Evolutionary conservation across 2,888 invertebrate genomes (phyloP), one percentile per base, ranked within the genome.

Genomic region (Alentia gelatinosa): DNA sequence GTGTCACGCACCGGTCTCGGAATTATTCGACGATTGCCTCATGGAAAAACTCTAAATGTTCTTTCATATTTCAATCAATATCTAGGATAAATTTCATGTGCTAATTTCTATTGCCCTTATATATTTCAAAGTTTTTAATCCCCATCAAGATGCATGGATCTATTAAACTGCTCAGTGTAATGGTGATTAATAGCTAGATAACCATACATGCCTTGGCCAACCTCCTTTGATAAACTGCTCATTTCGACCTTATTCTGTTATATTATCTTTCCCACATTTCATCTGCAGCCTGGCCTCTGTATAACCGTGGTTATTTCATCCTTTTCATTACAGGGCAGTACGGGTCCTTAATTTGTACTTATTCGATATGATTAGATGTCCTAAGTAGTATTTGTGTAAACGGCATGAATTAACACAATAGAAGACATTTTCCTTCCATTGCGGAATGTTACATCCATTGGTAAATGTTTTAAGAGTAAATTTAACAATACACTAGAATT

Each of bases 81-180:
- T n/a, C n/a, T 56, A n/a, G 56, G 56, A 56, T 56, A 19, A 56
- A n/a, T 19, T 56, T 56, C 56, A 56, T 56, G 9, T 19, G n/a
- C n/a, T 19, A n/a, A n/a, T 33, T 79, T 79, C 79, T n/a, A n/a
- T n/a, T n/a, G n/a, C 9, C 15, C 79, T 37, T 26, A 12, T 79
- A 15, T n/a, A 37, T 79, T 39, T 35, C 39, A 1, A 37, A 33
- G 15, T 37, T 79, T 79, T 37, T 5, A 39, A 79, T 79, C n/a
- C 79, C 79, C 37, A n/a, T 79, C 37, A 79, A 79, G 15, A 79
- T 79, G 79, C 79, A 79, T 79, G 79, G 35, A 39, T 7, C 19
- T 19, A 79, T 79, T 79, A 19, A 39, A 37, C 79, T 79, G 39
- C 39, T 79, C 39, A 79, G 19, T 79, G 39, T 79, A 79, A 35